These are phyloP conservation scores for Globodera rostochiensis DNA, from an alignment of 1,140 invertebrate species.

Conservation along the genomic window DNA sequence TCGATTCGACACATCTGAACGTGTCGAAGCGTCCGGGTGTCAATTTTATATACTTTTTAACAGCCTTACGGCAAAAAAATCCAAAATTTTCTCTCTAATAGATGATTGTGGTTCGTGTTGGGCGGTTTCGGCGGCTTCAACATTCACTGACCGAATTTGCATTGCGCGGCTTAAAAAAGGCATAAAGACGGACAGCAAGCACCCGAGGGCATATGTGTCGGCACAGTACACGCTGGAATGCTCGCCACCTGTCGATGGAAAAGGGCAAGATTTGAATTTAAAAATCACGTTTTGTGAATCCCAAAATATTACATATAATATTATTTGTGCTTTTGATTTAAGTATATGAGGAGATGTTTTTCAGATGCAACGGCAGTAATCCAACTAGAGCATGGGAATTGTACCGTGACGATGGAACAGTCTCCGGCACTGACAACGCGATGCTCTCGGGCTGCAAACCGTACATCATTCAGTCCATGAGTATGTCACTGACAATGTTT, in stretches of 20 bases:
- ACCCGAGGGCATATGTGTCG: slow-evolving; percentile 7
- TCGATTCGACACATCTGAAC: too few species aligned
- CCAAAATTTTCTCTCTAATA: background rate
- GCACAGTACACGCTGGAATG: slow-evolving; percentile 1
- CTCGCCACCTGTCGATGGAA: background rate
- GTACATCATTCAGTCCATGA: too few species aligned
- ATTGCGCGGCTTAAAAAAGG: slow-evolving; percentile 77
- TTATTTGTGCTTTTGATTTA: too few species aligned
- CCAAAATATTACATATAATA: too few species aligned
- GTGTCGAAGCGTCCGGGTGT: too few species aligned
- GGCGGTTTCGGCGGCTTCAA: slow-evolving; percentile 46
- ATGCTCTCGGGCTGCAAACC: slow-evolving; percentile 17
- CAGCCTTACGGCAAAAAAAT: too few species aligned
- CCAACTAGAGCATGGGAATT: background rate
- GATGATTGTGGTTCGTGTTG: slow-evolving; percentile 66
- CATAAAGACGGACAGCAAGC: slow-evolving; percentile 65
- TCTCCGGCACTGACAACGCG: slow-evolving; percentile 15
- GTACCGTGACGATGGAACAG: background rate
- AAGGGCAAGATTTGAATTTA: background rate
- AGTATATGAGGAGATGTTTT: too few species aligned
- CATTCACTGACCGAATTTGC: slow-evolving; percentile 83
- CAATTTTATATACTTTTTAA: too few species aligned
- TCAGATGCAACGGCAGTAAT: too few species aligned
- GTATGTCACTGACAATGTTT: too few species aligned
- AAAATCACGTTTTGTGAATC: too few species aligned